Conservation (phyloP, 1,140 invertebrate genomes). For the Magallana gigas region DNA sequence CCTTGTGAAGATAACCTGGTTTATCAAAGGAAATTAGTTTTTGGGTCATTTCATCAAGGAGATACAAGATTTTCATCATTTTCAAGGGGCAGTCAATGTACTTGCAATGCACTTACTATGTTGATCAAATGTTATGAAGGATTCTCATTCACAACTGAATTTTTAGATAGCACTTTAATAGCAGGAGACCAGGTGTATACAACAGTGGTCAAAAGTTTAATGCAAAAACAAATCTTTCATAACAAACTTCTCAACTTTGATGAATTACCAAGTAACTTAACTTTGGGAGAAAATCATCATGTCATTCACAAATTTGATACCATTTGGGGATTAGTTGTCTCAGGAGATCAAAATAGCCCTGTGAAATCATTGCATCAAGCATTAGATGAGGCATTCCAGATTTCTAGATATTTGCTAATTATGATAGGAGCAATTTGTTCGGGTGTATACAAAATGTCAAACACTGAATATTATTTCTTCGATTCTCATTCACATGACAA, state of each 20-base stretch:
- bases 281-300: neutral
- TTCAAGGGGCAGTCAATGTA: constrained; percentile 51
- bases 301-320: neutral
- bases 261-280: constrained; percentile 9
- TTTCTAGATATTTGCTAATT: neutral
- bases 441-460: neutral
- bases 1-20: neutral
- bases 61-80: neutral
- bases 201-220: neutral
- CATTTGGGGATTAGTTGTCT: neutral
- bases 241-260: constrained; percentile 39
- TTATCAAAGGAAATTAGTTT: neutral
- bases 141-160: neutral
- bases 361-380: constrained; percentile 19
- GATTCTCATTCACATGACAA: constrained; percentile 43
- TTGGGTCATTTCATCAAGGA: constrained; percentile 10
- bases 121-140: neutral
- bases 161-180: constrained; percentile 20
- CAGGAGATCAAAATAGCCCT: neutral
- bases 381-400: neutral
- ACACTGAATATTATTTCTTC: constrained; percentile 30
- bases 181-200: constrained; percentile 43
- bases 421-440: constrained; percentile 47
- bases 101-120: constrained; percentile 47
- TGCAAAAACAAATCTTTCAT: neutral